Evolutionary conservation across 2,113 vertebrate species (phyloP).

Genomic region (Origma solitaria): DNA sequence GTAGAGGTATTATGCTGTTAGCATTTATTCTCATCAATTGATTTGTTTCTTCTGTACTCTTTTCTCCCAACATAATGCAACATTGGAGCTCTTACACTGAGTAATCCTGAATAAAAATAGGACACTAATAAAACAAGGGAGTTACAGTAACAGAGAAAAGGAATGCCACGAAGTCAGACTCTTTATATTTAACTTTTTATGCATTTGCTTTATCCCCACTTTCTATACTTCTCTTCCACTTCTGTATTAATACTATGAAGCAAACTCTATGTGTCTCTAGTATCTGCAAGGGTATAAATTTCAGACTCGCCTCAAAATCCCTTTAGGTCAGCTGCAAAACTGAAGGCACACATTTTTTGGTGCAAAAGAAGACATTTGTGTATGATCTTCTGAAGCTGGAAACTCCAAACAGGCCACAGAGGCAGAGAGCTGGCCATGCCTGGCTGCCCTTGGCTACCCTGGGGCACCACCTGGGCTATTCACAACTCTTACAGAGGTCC

Average conservation of each 20-base stretch:
- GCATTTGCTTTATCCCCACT: background rate
- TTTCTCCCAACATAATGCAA: background rate
- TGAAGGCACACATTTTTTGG: background rate
- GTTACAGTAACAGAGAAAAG: background rate
- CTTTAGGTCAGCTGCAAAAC: background rate
- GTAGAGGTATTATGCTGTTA: background rate
- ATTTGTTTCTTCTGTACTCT: background rate
- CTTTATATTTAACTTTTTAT: background rate
- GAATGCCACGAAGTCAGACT: background rate
- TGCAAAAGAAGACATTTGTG: background rate
- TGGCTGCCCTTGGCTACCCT: fast-evolving
- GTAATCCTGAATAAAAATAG: background rate
- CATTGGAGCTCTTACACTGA: background rate
- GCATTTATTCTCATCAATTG: background rate
- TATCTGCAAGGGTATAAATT: background rate
- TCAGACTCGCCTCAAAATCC: background rate
- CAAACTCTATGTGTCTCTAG: background rate
- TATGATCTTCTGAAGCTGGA: background rate
- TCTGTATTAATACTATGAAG: background rate
- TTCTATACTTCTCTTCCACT: background rate
- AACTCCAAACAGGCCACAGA: background rate
- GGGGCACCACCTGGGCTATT: fast-evolving
- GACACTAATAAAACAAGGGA: background rate
- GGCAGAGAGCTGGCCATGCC: background rate
- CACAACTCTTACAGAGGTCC: background rate